phyloP scores from a whole-genome alignment of 1,140 invertebrate genomes.

The Brachionus rubens region DNA sequence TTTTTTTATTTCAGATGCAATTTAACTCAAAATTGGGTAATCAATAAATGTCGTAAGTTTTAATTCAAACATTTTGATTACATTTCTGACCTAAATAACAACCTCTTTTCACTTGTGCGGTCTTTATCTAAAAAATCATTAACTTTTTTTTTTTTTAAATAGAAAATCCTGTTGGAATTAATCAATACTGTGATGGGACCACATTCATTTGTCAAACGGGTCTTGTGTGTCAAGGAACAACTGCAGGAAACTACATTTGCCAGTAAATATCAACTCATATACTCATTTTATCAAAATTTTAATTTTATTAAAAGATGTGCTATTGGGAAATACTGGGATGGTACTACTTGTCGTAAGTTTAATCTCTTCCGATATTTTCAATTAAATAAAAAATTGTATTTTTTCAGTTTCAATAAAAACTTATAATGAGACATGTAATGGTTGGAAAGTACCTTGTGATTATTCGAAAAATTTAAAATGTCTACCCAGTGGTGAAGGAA shows the following conservation, averaged over 20 bases:
- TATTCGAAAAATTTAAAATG: constrained; percentile 19
- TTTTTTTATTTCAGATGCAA: neutral
- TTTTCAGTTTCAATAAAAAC: neutral
- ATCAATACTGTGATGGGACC: constrained; percentile 39
- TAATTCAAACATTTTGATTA: neutral
- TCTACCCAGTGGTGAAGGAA: neutral
- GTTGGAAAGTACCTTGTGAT: constrained; percentile 26
- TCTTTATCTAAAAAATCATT: neutral
- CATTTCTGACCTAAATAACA: no score
- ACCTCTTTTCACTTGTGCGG: neutral
- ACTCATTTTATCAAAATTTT: neutral
- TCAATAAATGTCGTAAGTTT: constrained; percentile 38
- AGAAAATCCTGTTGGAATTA: constrained; percentile 22
- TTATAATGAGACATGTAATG: neutral
- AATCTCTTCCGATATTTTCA: neutral
- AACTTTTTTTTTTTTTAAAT: neutral
- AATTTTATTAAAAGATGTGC: neutral
- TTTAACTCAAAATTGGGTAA: constrained; percentile 7
- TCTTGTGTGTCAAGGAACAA: neutral
- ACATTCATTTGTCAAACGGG: neutral
- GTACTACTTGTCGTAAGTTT: neutral
- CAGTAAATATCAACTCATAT: neutral
- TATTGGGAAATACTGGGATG: neutral
- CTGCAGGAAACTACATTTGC: neutral
- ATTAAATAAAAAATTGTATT: neutral